Percentiles rank a stretch among this genome's conserved stretches.
Evolutionary conservation across 2,113 vertebrate genomes (phyloP).

Genomic region (Oreochromis aureus): DNA sequence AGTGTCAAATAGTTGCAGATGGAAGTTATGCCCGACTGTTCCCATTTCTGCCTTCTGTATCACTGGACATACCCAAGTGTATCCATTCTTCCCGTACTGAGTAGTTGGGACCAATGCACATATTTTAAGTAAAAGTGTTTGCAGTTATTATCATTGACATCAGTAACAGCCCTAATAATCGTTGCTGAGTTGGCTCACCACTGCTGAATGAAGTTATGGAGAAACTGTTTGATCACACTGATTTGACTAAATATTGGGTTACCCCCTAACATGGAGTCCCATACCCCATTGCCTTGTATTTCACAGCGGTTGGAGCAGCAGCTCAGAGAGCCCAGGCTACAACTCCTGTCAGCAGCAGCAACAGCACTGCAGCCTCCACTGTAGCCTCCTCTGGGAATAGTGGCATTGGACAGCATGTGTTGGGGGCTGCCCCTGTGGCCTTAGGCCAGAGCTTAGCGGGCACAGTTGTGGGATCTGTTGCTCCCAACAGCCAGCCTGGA

Average conservation of each 20-base stretch:
- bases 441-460: slow-evolving; percentile 75
- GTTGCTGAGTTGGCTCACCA: background rate
- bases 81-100: background rate
- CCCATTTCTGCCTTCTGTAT: background rate
- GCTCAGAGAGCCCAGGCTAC: slow-evolving; percentile 84
- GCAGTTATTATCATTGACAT: background rate
- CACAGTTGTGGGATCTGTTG: slow-evolving; percentile 60
- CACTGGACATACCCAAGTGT: background rate
- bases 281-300: slow-evolving; percentile 76
- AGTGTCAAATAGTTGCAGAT: background rate
- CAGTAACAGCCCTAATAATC: background rate
- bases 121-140: background rate
- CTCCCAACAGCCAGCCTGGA: slow-evolving; percentile 73
- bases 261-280: slow-evolving; percentile 63
- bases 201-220: background rate
- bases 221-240: background rate
- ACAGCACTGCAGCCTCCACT: slow-evolving; percentile 60
- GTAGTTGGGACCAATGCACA: background rate
- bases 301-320: slow-evolving; percentile 82
- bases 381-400: slow-evolving; percentile 62
- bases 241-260: slow-evolving; percentile 22
- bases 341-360: slow-evolving; percentile 56
- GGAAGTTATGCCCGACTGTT: background rate
- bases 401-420: slow-evolving; percentile 78
- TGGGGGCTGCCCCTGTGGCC: slow-evolving; percentile 77